Conservation (phyloP, 1,140 invertebrate species). For the Pristionchus pacificus region DNA sequence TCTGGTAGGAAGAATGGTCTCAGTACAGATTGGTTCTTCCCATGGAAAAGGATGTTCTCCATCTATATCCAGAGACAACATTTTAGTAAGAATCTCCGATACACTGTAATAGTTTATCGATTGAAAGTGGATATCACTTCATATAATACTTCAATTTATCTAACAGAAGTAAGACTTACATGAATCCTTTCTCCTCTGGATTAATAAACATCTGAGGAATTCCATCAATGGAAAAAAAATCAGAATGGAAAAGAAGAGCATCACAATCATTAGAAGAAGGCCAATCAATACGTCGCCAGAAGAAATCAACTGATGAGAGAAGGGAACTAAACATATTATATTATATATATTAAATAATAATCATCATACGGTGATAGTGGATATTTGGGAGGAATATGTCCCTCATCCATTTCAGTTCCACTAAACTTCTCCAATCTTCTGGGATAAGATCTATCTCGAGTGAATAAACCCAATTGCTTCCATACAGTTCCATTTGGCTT, state of each 20-base stretch:
- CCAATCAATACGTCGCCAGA: slow-evolving; percentile 30
- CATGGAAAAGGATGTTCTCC: slow-evolving; percentile 70
- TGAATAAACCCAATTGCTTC: no score
- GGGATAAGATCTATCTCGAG: not conserved
- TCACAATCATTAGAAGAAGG: slow-evolving; percentile 23
- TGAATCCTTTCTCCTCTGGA: slow-evolving; percentile 72
- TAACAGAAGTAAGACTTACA: slow-evolving; percentile 58
- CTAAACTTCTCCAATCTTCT: not conserved
- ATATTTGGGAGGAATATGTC: not conserved
- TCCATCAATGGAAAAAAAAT: slow-evolving; percentile 4
- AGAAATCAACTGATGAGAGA: slow-evolving; percentile 7
- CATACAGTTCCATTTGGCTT: no score
- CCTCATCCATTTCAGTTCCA: not conserved
- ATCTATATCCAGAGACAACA: slow-evolving; percentile 64
- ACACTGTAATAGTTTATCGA: slow-evolving; percentile 36
- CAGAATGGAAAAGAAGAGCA: slow-evolving; percentile 11
- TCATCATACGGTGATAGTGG: not conserved
- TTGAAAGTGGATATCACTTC: not conserved
- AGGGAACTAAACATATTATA: not conserved
- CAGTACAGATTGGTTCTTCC: slow-evolving; percentile 70
- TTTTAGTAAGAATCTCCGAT: slow-evolving; percentile 61
- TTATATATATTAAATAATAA: not conserved
- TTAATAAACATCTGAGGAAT: slow-evolving; percentile 66
- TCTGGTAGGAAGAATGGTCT: no score
- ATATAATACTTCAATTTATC: no score